These are phyloP conservation scores for Phyllostomus hastatus DNA, from an alignment of 2,113 vertebrate species.

Conservation along the genomic window DNA sequence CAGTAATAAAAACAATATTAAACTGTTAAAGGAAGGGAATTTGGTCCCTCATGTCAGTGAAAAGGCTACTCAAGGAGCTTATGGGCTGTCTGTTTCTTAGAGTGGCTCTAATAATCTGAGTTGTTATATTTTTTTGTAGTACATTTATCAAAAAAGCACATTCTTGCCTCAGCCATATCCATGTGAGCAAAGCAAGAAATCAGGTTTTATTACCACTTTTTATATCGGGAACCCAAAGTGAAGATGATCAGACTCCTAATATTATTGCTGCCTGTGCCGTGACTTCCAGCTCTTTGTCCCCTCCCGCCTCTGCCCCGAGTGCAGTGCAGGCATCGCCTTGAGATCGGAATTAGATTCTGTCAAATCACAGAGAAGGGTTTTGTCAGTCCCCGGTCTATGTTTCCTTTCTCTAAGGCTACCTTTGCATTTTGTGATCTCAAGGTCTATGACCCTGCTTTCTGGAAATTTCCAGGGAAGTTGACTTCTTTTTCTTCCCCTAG, in stretches of 20 bases:
- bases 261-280: not conserved
- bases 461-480: not conserved
- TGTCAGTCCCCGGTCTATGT: not conserved
- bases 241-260: not conserved
- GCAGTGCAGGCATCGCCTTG: not conserved
- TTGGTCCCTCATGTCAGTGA: not conserved
- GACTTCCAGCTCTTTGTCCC: not conserved
- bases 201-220: not conserved
- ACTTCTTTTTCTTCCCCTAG: not conserved
- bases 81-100: not conserved
- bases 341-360: not conserved
- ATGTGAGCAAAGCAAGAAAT: not conserved
- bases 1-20: not conserved
- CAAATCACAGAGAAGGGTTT: not conserved
- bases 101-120: not conserved
- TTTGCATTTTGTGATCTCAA: not conserved
- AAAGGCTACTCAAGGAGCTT: not conserved
- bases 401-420: not conserved
- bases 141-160: not conserved
- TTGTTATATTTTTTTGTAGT: not conserved
- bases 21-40: not conserved
- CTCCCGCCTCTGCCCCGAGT: not conserved
- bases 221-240: not conserved
- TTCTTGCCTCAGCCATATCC: constrained; percentile 37
- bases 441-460: not conserved